phyloP scores from a whole-genome alignment of 2,113 vertebrate species.

The Proteles cristata region DNA sequence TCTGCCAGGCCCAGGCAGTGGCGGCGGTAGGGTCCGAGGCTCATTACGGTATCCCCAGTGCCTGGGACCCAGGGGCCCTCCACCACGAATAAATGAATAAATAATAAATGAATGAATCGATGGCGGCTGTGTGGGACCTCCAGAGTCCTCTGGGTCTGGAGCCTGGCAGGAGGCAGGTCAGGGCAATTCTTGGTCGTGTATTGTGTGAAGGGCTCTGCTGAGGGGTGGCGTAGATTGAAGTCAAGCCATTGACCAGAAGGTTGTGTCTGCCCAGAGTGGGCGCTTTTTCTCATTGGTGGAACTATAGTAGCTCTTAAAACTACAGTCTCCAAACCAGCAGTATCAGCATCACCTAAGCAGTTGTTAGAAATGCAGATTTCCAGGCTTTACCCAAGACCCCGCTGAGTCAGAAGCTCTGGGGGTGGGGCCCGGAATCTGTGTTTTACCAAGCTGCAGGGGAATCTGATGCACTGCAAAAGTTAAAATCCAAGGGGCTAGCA shows the following conservation, averaged over 20 bases:
- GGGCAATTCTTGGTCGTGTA: background rate
- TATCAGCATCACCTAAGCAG: background rate
- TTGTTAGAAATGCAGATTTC: background rate
- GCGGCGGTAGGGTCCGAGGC: fast-evolving
- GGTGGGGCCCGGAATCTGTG: background rate
- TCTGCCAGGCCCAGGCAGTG: fast-evolving
- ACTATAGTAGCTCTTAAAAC: background rate
- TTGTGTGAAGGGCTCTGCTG: no score
- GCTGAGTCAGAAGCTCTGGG: background rate
- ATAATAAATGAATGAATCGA: fast-evolving
- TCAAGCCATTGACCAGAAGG: background rate
- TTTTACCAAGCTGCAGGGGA: background rate
- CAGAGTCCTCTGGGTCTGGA: background rate
- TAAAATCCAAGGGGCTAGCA: background rate
- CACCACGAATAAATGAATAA: fast-evolving
- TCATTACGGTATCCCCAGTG: background rate
- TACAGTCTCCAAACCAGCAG: background rate
- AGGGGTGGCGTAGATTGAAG: background rate
- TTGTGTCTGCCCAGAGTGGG: background rate
- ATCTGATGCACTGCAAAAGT: background rate
- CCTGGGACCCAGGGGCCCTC: background rate
- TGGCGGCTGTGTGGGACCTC: background rate
- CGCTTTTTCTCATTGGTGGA: background rate
- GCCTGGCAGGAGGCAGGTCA: background rate
- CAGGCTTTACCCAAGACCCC: background rate